Evolutionary conservation across 2,888 invertebrate species (phyloP).

Genomic region (Machimus rusticus): DNA sequence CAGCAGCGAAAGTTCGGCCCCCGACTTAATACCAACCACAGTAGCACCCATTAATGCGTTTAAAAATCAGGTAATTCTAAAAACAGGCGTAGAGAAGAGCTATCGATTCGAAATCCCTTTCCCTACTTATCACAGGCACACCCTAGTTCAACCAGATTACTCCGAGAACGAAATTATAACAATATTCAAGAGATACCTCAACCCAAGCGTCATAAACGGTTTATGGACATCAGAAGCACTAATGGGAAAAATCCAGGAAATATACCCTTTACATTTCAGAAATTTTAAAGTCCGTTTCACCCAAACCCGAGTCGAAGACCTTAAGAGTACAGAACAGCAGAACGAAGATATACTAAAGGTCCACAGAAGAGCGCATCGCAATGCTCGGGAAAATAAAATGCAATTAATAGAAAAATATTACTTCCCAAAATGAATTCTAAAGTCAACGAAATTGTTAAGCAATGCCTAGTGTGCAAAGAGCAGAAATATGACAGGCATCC

Average conservation of each 20-base stretch:
- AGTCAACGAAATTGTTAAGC: no score
- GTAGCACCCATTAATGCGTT: neutral
- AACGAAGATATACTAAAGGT: no score
- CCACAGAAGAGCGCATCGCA: no score
- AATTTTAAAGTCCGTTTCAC: neutral
- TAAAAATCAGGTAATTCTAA: no score
- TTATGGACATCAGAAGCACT: neutral
- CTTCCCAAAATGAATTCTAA: no score
- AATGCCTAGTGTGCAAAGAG: no score
- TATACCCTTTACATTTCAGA: neutral
- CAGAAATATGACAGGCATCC: no score
- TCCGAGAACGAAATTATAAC: neutral
- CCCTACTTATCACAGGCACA: neutral
- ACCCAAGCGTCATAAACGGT: neutral
- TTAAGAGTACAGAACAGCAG: neutral
- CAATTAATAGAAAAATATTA: no score
- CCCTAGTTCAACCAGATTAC: neutral
- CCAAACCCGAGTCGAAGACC: neutral
- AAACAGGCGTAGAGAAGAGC: no score
- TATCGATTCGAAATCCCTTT: no score
- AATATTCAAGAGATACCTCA: neutral
- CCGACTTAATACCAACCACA: neutral
- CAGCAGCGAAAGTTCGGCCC: neutral
- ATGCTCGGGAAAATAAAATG: no score
- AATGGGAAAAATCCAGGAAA: neutral